phyloP scores from a whole-genome alignment of 2,888 invertebrate species.

The Plagodis dolabraria region DNA sequence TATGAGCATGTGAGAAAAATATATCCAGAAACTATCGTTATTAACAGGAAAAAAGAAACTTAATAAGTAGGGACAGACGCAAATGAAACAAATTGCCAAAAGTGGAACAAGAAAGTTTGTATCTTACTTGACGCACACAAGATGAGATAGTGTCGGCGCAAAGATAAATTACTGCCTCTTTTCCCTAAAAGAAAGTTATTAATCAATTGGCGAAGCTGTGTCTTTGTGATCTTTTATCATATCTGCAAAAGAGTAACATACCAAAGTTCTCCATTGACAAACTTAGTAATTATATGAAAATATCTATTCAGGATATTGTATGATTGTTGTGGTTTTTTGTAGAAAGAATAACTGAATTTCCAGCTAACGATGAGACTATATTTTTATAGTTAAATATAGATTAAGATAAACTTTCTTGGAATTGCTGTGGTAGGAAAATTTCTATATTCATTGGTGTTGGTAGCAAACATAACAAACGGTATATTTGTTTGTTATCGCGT shows the following conservation, averaged over 20 bases:
- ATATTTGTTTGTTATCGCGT: no score
- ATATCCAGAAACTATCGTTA: conserved; percentile 4
- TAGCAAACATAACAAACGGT: no score
- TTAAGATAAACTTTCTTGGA: no score
- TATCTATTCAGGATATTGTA: neutral
- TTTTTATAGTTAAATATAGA: no score
- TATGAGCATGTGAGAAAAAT: conserved; percentile 3
- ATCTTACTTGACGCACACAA: conserved; percentile 21
- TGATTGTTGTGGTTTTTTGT: no score
- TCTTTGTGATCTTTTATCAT: conserved; percentile 5
- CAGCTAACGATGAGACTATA: no score
- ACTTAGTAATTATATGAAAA: no score
- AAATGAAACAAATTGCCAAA: conserved; percentile 19
- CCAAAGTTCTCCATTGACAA: no score
- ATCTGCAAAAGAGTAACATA: neutral
- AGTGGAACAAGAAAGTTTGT: conserved; percentile 23
- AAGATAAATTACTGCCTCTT: conserved; percentile 22
- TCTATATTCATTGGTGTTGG: no score
- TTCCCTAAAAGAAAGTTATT: conserved; percentile 17
- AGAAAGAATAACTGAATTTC: no score
- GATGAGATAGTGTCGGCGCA: conserved; percentile 26
- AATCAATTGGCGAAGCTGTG: conserved; percentile 18
- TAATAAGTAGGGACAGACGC: conserved; percentile 12
- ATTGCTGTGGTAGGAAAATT: no score
- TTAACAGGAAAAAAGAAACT: conserved; percentile 13